These are phyloP conservation scores for Synanthedon myopaeformis DNA, from an alignment of 2,888 invertebrate genomes.

Conservation along the genomic window DNA sequence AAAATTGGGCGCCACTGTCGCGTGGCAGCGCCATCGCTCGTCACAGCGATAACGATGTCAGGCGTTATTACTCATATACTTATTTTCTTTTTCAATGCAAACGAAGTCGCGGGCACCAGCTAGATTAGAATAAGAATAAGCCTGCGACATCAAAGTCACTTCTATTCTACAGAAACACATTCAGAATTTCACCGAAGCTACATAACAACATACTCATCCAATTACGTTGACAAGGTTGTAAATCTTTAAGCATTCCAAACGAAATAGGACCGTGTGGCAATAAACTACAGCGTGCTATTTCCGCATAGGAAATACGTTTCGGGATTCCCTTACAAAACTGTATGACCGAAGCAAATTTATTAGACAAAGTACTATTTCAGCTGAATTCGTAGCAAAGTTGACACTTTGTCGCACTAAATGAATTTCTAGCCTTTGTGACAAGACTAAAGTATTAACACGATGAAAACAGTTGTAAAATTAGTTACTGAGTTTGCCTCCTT, in stretches of 20 bases:
- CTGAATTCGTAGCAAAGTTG: slow-evolving; percentile 15
- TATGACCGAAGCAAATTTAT: slow-evolving; percentile 4
- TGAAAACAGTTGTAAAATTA: too few species aligned
- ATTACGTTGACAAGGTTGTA: slow-evolving; percentile 21
- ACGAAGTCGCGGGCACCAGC: too few species aligned
- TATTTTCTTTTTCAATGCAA: too few species aligned
- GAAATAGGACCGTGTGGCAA: slow-evolving; percentile 23
- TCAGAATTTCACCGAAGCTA: background rate
- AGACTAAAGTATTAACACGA: background rate
- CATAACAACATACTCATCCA: slow-evolving; percentile 1
- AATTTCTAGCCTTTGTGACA: slow-evolving; percentile 5
- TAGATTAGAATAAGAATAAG: background rate
- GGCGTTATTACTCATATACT: too few species aligned
- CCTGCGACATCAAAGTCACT: background rate
- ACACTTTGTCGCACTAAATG: slow-evolving; percentile 17
- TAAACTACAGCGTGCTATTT: slow-evolving; percentile 15
- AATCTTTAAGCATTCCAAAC: slow-evolving; percentile 16
- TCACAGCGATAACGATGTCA: too few species aligned
- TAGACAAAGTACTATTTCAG: slow-evolving; percentile 15
- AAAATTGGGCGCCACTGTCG: too few species aligned
- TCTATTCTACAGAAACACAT: background rate
- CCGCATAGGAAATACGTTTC: slow-evolving; percentile 13
- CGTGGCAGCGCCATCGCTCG: too few species aligned
- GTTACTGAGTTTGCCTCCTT: too few species aligned
- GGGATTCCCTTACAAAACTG: slow-evolving; percentile 6